Evolutionary conservation across 2,888 invertebrate species (phyloP).

Genomic region (Eupithecia inturbata): DNA sequence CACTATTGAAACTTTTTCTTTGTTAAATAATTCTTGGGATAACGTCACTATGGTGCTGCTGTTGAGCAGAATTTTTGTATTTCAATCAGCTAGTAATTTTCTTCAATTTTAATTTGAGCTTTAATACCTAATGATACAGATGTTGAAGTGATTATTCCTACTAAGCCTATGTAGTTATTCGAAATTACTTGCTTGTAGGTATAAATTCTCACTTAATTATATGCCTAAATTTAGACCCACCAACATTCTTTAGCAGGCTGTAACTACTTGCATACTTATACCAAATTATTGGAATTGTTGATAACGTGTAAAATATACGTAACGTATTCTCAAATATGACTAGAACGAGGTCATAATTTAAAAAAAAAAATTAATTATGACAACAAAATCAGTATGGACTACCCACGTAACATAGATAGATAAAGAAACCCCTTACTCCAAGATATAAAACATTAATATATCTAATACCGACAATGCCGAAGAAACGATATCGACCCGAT

Average conservation of each 20-base stretch:
- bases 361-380: too few relatives aligned
- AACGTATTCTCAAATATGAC: neutral
- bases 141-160: neutral
- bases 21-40: neutral
- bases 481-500: conserved; percentile 9
- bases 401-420: neutral
- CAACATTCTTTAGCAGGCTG: neutral
- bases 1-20: conserved; percentile 3
- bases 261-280: neutral
- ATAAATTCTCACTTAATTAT: neutral
- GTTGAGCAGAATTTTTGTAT: neutral
- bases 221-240: neutral
- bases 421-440: neutral
- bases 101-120: neutral
- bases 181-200: neutral
- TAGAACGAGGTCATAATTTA: neutral
- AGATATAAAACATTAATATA: neutral
- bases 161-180: neutral
- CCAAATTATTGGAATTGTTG: neutral
- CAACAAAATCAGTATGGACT: neutral
- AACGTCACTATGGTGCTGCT: too few relatives aligned
- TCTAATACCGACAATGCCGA: neutral
- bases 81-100: neutral
- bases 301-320: neutral
- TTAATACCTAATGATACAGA: neutral